Evolutionary conservation across 2,113 vertebrate genomes (phyloP).

Genomic region (Lepus timidus): DNA sequence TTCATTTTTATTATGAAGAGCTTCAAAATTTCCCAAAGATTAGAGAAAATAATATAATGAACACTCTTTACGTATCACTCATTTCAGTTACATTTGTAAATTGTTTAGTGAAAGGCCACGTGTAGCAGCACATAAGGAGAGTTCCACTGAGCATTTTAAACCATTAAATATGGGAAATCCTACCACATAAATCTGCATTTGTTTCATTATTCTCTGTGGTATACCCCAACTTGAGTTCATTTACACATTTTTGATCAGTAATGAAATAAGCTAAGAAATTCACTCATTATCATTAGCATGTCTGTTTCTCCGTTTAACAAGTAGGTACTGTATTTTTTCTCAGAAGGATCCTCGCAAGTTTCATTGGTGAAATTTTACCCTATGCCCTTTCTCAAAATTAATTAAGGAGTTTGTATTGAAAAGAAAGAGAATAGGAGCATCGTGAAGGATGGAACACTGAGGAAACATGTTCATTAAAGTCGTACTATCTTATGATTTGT

Average conservation of each 20-base stretch:
- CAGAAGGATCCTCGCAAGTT: not conserved
- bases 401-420: slow-evolving; percentile 10
- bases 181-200: not conserved
- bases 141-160: not conserved
- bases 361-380: slow-evolving; percentile 24
- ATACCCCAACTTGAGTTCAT: not conserved
- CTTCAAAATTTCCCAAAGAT: slow-evolving; percentile 12
- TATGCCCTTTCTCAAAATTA: slow-evolving; percentile 1
- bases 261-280: slow-evolving; percentile 50
- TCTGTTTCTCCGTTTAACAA: not conserved
- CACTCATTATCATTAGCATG: not conserved
- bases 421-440: not conserved
- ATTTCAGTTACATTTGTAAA: slow-evolving; percentile 26
- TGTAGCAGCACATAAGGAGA: not conserved
- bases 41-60: slow-evolving; percentile 2
- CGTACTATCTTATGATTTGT: slow-evolving; percentile 24
- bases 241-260: not conserved
- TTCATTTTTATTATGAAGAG: slow-evolving; percentile 11
- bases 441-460: not conserved
- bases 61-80: not conserved
- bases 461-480: not conserved
- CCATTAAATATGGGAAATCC: not conserved
- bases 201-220: not conserved
- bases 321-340: slow-evolving; percentile 46
- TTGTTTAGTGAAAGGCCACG: not conserved